phyloP scores from a whole-genome alignment of 2,113 vertebrate species.

The Ceuthmochares aereus region DNA sequence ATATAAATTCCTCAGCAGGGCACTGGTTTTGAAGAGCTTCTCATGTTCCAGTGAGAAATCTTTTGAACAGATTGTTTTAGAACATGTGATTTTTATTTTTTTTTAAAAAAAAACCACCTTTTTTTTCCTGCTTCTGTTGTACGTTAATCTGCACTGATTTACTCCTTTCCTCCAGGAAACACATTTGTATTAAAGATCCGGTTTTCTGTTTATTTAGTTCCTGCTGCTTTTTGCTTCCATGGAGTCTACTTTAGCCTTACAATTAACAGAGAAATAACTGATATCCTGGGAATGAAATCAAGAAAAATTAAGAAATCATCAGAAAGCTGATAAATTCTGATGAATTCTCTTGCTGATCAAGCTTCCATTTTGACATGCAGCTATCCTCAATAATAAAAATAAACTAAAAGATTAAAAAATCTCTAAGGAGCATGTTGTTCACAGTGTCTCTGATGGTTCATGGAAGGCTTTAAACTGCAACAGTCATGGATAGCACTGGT shows the following conservation, averaged over 20 bases:
- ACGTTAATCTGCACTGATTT: conserved; percentile 40
- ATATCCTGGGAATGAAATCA: not conserved
- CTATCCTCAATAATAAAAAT: not conserved
- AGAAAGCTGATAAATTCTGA: not conserved
- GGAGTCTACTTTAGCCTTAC: not conserved
- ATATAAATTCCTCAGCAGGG: conserved; percentile 14
- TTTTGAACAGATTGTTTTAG: conserved; percentile 27
- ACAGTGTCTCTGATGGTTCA: not conserved
- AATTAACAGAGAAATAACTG: conserved; percentile 38
- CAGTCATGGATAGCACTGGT: not conserved
- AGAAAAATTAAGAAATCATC: not conserved
- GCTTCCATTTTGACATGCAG: not conserved
- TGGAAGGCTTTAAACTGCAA: not conserved
- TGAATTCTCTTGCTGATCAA: not conserved
- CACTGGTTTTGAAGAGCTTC: conserved; percentile 26
- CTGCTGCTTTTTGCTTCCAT: conserved; percentile 22
- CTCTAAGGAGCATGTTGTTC: not conserved
- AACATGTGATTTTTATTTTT: not conserved
- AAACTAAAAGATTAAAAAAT: not conserved
- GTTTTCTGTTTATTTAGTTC: conserved; percentile 45
- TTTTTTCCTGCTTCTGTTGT: conserved; percentile 29
- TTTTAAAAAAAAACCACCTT: fast-evolving
- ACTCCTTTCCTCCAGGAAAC: conserved; percentile 51
- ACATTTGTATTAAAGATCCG: conserved; percentile 53
- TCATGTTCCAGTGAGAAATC: conserved; percentile 14